These are phyloP conservation scores for Salticus scenicus DNA, from an alignment of 2,888 invertebrate species.

Conservation along the genomic window DNA sequence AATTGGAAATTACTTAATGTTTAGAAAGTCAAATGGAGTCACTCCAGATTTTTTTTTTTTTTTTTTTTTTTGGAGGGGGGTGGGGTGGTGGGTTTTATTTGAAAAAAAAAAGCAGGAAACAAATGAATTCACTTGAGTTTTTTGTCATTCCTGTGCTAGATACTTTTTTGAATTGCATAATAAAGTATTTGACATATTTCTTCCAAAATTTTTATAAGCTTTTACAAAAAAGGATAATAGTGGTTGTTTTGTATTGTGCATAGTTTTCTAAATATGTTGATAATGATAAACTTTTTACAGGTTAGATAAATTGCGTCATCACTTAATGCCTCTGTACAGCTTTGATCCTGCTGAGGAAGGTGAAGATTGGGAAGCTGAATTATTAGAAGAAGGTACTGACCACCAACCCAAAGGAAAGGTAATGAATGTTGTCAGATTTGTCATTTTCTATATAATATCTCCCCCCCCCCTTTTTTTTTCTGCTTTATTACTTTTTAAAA, in stretches of 20 bases:
- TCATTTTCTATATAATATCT: too few relatives aligned
- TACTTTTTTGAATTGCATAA: not conserved
- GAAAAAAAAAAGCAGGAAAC: too few relatives aligned
- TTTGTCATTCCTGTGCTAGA: too few relatives aligned
- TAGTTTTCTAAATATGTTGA: not conserved
- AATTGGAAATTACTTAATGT: too few relatives aligned
- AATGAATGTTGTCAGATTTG: too few relatives aligned
- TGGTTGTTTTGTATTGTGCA: not conserved
- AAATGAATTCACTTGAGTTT: not conserved
- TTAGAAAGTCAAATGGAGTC: too few relatives aligned
- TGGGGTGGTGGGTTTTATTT: too few relatives aligned
- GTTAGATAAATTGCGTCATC: slow-evolving; percentile 80
- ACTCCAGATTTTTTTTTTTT: too few relatives aligned
- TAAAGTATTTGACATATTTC: not conserved
- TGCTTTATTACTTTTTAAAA: too few relatives aligned
- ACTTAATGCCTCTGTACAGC: slow-evolving; percentile 82
- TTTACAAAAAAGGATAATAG: not conserved
- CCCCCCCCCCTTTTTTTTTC: too few relatives aligned
- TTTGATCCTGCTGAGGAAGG: slow-evolving; percentile 82
- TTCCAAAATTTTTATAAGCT: not conserved
- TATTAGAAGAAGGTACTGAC: slow-evolving; percentile 77
- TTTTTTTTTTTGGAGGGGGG: too few relatives aligned
- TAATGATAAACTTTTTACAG: slow-evolving; percentile 77
- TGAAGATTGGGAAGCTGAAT: slow-evolving; percentile 82
- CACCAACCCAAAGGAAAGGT: slow-evolving; percentile 79